phyloP scores from a whole-genome alignment of 2,113 vertebrate species.

The Charadrius vociferus region DNA sequence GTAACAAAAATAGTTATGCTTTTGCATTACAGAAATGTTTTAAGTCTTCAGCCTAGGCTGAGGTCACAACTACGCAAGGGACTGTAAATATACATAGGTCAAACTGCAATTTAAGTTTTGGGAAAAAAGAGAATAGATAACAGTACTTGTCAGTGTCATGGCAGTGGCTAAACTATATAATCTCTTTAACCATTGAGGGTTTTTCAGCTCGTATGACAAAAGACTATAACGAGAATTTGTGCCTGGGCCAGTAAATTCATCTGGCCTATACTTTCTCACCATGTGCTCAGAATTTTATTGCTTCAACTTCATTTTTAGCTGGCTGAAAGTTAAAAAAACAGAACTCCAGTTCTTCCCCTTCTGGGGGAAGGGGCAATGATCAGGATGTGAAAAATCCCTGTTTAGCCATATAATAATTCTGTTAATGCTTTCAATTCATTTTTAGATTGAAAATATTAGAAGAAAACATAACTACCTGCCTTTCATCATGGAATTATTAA shows the following conservation, averaged over 20 bases:
- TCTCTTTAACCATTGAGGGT: not conserved
- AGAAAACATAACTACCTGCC: conserved; percentile 98
- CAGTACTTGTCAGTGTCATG: not conserved
- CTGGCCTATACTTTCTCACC: not conserved
- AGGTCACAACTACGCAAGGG: not conserved
- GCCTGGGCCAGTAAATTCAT: not conserved
- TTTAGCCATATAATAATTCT: not conserved
- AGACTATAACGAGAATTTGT: not conserved
- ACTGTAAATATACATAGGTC: not conserved
- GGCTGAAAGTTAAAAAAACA: not conserved
- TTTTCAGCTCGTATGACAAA: not conserved
- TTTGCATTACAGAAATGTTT: not conserved
- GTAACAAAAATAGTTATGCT: not conserved
- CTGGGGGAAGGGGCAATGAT: rapidly evolving
- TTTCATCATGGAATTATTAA: conserved; percentile 98
- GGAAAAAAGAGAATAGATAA: not conserved
- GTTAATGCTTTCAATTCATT: conserved; percentile 11
- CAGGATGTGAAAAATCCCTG: not conserved
- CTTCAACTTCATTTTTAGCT: not conserved
- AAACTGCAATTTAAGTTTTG: not conserved
- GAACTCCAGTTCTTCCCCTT: not conserved
- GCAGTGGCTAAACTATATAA: not conserved
- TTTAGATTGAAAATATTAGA: conserved; percentile 96
- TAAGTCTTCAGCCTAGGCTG: not conserved
- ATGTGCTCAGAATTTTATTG: not conserved